phyloP scores from a whole-genome alignment of 2,888 invertebrate genomes.

The Drepanosiphum platanoidis region DNA sequence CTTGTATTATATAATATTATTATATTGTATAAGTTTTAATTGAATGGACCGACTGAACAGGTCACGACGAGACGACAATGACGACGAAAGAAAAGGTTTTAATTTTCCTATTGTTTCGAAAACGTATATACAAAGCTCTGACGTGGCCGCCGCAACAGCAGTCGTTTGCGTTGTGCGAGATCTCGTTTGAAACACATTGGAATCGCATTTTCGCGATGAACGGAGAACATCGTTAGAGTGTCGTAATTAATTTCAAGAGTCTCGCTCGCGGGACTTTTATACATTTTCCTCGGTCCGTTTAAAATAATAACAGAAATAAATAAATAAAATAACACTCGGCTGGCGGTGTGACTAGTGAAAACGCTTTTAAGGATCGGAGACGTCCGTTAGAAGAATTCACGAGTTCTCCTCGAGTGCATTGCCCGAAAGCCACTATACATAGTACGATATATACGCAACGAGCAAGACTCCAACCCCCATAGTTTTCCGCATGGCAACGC shows the following conservation, averaged over 20 bases:
- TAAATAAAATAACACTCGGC: background rate
- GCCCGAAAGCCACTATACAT: background rate
- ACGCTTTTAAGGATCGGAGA: constrained; percentile 20
- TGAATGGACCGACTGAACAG: constrained; percentile 10
- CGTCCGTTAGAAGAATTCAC: background rate
- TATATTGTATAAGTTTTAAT: constrained; percentile 8
- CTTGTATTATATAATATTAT: background rate
- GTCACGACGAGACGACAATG: constrained; percentile 17
- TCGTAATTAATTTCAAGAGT: background rate
- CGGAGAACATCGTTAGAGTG: background rate
- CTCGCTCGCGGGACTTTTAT: background rate
- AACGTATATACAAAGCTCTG: background rate
- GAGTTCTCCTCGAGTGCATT: background rate
- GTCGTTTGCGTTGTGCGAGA: background rate
- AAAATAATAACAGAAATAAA: background rate
- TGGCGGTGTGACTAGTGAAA: background rate
- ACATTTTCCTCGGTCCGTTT: background rate
- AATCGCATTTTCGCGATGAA: background rate
- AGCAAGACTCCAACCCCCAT: too few species aligned
- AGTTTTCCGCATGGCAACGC: too few species aligned
- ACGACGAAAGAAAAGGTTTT: constrained; percentile 3
- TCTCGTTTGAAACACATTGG: background rate
- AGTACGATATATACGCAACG: too few species aligned
- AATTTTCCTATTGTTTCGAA: constrained; percentile 4
- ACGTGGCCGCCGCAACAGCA: background rate